phyloP scores from a whole-genome alignment of 1,140 invertebrate species.

The Caenorhabditis elegans region WBcel235 BX284602.5:13189501-13190000 shows the following conservation, averaged over 20 bases:
- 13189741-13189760: neutral
- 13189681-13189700: conserved; percentile 9
- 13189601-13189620: conserved; percentile 5
- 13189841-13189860: no score
- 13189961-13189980: no score
- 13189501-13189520: neutral
- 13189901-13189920: no score
- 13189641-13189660: conserved; percentile 15
- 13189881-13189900: no score
- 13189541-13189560: conserved; percentile 1
- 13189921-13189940: no score
- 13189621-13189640: no score
- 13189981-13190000: no score
- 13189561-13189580: neutral
- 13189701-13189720: neutral
- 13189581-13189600: conserved; percentile 11
- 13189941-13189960: no score
- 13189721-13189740: neutral
- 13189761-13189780: neutral
- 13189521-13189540: conserved; percentile 14
- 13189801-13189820: neutral
- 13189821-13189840: neutral
- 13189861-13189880: no score
- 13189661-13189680: neutral
- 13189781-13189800: neutral